Evolutionary conservation across 2,113 vertebrate species (phyloP).

Genomic region (Eretmochelys imbricata): DNA sequence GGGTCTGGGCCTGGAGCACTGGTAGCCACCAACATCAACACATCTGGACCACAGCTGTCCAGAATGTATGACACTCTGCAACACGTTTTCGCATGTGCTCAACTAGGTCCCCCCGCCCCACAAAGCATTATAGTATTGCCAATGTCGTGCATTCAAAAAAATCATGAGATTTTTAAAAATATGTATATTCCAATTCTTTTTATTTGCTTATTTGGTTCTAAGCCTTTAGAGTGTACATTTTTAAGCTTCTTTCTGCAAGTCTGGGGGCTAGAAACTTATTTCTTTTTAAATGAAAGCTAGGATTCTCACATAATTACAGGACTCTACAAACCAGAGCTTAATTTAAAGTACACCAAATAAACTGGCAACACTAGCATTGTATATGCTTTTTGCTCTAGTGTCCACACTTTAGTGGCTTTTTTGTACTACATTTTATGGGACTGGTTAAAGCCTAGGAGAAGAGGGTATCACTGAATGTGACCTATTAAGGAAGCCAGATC

Average conservation of each 20-base stretch:
- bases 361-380: not conserved
- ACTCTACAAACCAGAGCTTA: not conserved
- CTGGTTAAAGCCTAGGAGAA: too few relatives aligned
- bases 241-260: not conserved
- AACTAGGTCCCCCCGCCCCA: not conserved
- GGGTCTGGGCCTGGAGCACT: too few relatives aligned
- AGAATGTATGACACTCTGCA: too few relatives aligned
- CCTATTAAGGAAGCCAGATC: too few relatives aligned
- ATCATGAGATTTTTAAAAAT: too few relatives aligned
- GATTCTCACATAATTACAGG: not conserved
- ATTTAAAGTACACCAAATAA: not conserved
- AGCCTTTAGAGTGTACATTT: not conserved
- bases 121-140: not conserved
- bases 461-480: too few relatives aligned
- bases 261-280: too few relatives aligned
- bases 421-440: too few relatives aligned
- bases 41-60: too few relatives aligned
- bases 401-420: not conserved
- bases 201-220: not conserved
- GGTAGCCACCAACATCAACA: too few relatives aligned
- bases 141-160: too few relatives aligned
- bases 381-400: not conserved
- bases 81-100: not conserved
- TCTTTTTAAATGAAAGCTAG: not conserved
- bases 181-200: not conserved